A percentile compares a stretch with the other conserved stretches of the same genome.
Evolutionary conservation across 2,113 vertebrate species (phyloP).

Genomic region (Plecturocebus donacophilus): DNA sequence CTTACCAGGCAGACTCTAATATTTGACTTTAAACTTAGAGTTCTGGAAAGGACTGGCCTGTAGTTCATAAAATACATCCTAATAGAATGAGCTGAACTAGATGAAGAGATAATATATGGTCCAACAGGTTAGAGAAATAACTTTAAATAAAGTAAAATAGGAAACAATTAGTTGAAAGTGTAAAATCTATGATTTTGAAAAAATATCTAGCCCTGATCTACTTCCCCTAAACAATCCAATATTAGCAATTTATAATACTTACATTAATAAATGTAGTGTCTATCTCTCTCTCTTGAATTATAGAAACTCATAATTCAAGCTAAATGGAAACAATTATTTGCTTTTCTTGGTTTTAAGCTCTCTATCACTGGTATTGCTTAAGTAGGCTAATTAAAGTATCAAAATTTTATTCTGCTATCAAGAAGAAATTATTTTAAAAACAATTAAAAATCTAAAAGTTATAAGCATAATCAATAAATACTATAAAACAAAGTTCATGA

Average conservation of each 20-base stretch:
- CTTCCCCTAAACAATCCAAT: background rate
- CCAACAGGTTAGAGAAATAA: background rate
- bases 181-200: background rate
- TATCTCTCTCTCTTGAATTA: background rate
- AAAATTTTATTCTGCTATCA: background rate
- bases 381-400: background rate
- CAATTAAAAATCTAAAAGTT: background rate
- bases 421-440: background rate
- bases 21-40: background rate
- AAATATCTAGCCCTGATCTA: background rate
- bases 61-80: background rate
- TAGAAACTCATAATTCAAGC: background rate
- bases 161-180: background rate
- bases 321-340: background rate
- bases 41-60: background rate
- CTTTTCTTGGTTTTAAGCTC: conserved; percentile 40
- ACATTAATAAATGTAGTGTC: background rate
- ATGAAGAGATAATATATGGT: background rate
- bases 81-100: background rate
- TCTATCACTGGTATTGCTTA: background rate
- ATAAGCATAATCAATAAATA: conserved; percentile 22
- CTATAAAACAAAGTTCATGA: background rate
- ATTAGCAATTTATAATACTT: background rate
- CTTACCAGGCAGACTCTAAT: background rate
- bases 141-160: background rate